Evolutionary conservation across 2,113 vertebrate genomes (phyloP), one percentile per base, ranked within the genome.

Genomic region (Grantiella picta): DNA sequence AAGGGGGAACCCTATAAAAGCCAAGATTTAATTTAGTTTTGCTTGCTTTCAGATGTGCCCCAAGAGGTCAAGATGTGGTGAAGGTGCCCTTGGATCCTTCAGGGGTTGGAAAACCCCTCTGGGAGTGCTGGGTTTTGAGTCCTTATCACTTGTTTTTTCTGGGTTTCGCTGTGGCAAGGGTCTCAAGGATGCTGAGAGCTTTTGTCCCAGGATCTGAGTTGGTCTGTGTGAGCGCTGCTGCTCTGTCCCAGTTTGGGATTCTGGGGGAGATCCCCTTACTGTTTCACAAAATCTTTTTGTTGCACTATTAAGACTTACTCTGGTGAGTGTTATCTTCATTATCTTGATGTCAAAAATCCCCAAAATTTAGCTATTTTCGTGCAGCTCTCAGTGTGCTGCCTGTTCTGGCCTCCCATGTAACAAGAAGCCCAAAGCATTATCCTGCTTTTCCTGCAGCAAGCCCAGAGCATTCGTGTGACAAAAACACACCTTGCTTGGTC

Each of bases 231-330:
- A 81, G 59, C n/a, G 23, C 54, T 61, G 50, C 49, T 4, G 5
- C 47, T 49, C n/a, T 8, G 3, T 40, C 52, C n/a, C 35, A 35
- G 28, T 35, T 47, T 15, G 65, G 31, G 21, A 29, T 92, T 83
- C 49, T 0, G 0, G 42, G 20, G 29, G 7, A 0, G 0, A 14
- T 53, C 5, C 3, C 31, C 31, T 82, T 7, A 10, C 10, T 63
- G 2, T n/a, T 71, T 27, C 18, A 12, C 57, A 44, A 64, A 76
- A 68, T 23, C 10, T 4, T 60, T 11, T 36, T 31, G 23, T 78
- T 78, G 29, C 15, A 12, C 12, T 19, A 0, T 22, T 22, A 17
- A 44, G 24, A 2, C 4, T 56, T 28, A 2, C 8, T 40, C 33
- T 40, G 49, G 6, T 42, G 50, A 84, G 2, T 28, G 5, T 54